Percentiles rank a stretch among this genome's conserved stretches.
Conservation (phyloP, 2,113 vertebrate genomes). For the Periophthalmus modestus region DNA sequence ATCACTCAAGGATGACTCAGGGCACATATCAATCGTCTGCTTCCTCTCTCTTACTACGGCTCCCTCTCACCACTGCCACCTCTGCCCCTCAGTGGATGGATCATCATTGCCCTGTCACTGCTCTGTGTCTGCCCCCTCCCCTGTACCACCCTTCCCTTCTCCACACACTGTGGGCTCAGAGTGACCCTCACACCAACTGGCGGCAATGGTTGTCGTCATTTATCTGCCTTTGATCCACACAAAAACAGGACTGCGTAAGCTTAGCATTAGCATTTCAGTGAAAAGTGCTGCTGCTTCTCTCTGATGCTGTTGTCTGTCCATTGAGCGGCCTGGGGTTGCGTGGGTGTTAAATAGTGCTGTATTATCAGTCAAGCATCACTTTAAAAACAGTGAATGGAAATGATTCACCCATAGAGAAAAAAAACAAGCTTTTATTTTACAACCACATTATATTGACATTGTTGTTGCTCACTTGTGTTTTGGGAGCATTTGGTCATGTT, state of each 20-base stretch:
- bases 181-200: conserved; percentile 32
- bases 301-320: conserved; percentile 31
- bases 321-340: conserved; percentile 45
- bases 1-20: conserved; percentile 33
- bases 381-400: conserved; percentile 63
- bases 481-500: conserved; percentile 18
- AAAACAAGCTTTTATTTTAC: conserved; percentile 23
- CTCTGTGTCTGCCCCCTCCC: conserved; percentile 11
- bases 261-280: conserved; percentile 48
- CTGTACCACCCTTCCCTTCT: background rate
- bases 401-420: conserved; percentile 59
- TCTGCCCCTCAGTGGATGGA: conserved; percentile 36
- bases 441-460: conserved; percentile 23
- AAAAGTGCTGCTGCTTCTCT: conserved; percentile 21
- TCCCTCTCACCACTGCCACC: conserved; percentile 22
- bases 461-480: conserved; percentile 4
- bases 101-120: conserved; percentile 41
- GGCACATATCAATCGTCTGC: conserved; percentile 10
- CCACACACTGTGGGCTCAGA: conserved; percentile 24
- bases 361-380: conserved; percentile 67
- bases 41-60: conserved; percentile 6
- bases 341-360: conserved; percentile 58
- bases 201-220: conserved; percentile 45
- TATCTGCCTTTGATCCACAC: conserved; percentile 50
- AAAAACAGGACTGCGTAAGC: conserved; percentile 26